Conservation (phyloP, 1,140 invertebrate species). For the Tetramorium alpestre region DNA sequence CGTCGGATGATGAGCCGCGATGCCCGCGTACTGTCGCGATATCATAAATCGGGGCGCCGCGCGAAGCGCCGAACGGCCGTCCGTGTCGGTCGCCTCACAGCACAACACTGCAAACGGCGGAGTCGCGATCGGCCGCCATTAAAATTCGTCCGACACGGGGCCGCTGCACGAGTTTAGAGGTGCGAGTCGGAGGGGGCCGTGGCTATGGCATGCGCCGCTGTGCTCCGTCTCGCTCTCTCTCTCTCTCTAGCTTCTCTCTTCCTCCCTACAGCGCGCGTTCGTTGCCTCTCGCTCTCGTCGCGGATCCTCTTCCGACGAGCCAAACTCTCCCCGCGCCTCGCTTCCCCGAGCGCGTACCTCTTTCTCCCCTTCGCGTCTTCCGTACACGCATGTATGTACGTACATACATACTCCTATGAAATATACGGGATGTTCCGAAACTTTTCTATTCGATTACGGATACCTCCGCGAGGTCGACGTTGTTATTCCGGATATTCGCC, state of each 20-base stretch:
- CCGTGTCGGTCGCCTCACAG: slow-evolving; percentile 78
- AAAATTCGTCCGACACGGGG: slow-evolving; percentile 80
- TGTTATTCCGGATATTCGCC: neutral
- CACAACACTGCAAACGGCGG: slow-evolving; percentile 78
- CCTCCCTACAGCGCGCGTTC: slow-evolving; percentile 2
- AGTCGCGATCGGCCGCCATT: slow-evolving; percentile 82
- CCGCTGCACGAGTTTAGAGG: slow-evolving; percentile 72
- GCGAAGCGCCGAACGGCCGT: slow-evolving; percentile 53
- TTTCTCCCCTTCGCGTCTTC: slow-evolving; percentile 57
- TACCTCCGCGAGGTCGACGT: too few species aligned
- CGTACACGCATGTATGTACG: neutral
- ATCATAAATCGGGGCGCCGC: slow-evolving; percentile 32
- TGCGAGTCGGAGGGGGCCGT: slow-evolving; percentile 73
- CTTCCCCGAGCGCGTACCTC: neutral
- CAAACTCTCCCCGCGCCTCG: slow-evolving; percentile 16
- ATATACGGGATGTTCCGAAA: neutral
- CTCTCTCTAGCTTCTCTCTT: slow-evolving; percentile 51
- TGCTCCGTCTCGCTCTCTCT: slow-evolving; percentile 47
- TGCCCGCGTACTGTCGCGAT: neutral
- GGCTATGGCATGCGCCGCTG: slow-evolving; percentile 76
- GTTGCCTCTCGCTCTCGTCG: slow-evolving; percentile 37
- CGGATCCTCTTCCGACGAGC: slow-evolving; percentile 33
- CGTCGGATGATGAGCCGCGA: slow-evolving; percentile 29
- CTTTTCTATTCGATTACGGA: neutral
- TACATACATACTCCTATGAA: neutral